Evolutionary conservation across 2,113 vertebrate genomes (phyloP), one percentile per base, ranked within the genome.

Genomic region (Burhinus oedicnemus): DNA sequence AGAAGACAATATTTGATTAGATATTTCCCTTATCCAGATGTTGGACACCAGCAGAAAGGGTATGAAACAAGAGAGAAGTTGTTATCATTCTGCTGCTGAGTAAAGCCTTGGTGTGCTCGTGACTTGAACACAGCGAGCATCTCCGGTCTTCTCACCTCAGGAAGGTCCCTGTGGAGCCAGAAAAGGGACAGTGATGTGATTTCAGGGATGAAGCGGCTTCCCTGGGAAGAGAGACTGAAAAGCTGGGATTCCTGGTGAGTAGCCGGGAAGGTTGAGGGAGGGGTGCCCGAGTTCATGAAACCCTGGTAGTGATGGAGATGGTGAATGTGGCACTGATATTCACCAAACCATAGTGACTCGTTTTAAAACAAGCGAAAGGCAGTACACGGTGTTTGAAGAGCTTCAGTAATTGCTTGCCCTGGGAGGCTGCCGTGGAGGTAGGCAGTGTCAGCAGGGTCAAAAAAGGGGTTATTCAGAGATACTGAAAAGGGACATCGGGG

Each of bases 201-300:
- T 60, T 19, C 15, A 38, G 44, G n/a, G 32, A 18, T 5, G 12
- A n/a, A 49, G 30, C 18, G 42, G 58, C n/a, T 72, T n/a, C 25
- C 21, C 26, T 61, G 64, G 13, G 54, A 52, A 78, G 17, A 61
- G 38, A 61, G 15, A 19, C 13, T 44, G 20, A 36, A 32, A 11
- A 34, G 6, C 3, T 0, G 5, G 15, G 13, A 49, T 32, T 51
- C 26, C 36, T 51, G 49, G 7, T 51, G 36, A 42, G 26, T 26
- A 32, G 20, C 1, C 3, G 8, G 21, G 42, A 36, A 72, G 34
- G 25, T 21, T 27, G 45, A 5, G 8, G 2, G 10, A 12, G 9
- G 2, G 8, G 2, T 17, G n/a, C 26, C 38, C 9, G 15, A 42
- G 6, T 20, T 52, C 36, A 34, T 1, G 0, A 60, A 45, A 44